Evolutionary conservation across 1,140 invertebrate species (phyloP).

Genomic region (Sycophaga agraensis): DNA sequence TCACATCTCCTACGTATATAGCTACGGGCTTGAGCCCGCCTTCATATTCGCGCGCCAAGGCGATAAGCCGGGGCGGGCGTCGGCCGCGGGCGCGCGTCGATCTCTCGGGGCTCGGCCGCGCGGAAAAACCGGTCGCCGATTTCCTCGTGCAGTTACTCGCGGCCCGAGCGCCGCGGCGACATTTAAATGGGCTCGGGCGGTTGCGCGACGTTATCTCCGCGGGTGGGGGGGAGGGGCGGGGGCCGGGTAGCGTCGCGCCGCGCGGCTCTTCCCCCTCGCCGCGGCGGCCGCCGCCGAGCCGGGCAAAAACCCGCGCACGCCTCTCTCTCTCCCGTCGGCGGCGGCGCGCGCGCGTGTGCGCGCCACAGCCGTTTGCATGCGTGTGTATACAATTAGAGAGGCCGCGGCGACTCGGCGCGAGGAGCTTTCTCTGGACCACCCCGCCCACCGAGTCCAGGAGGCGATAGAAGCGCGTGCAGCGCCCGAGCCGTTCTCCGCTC

Average conservation of each 20-base stretch:
- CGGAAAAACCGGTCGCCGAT: slow-evolving; percentile 27
- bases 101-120: neutral
- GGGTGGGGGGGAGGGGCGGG: too few species aligned
- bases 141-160: too few species aligned
- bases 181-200: slow-evolving; percentile 35
- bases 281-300: neutral
- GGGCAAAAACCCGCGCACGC: slow-evolving; percentile 35
- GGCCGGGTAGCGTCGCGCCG: neutral
- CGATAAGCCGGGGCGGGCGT: neutral
- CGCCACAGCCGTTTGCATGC: neutral
- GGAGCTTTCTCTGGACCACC: slow-evolving; percentile 51
- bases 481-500: neutral
- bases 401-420: slow-evolving; percentile 21
- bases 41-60: neutral
- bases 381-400: slow-evolving; percentile 23
- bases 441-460: slow-evolving; percentile 41
- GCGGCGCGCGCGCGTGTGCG: too few species aligned
- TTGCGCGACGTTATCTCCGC: slow-evolving; percentile 35
- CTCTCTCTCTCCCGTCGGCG: slow-evolving; percentile 25
- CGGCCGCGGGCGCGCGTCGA: slow-evolving; percentile 10
- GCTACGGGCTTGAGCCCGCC: neutral
- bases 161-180: too few species aligned
- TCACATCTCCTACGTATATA: too few species aligned
- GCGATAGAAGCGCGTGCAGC: slow-evolving; percentile 12
- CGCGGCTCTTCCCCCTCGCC: neutral